A percentile compares a stretch with the other conserved stretches of the same genome.
Evolutionary conservation across 1,140 invertebrate genomes (phyloP).

Genomic region (Drosophila nannoptera): DNA sequence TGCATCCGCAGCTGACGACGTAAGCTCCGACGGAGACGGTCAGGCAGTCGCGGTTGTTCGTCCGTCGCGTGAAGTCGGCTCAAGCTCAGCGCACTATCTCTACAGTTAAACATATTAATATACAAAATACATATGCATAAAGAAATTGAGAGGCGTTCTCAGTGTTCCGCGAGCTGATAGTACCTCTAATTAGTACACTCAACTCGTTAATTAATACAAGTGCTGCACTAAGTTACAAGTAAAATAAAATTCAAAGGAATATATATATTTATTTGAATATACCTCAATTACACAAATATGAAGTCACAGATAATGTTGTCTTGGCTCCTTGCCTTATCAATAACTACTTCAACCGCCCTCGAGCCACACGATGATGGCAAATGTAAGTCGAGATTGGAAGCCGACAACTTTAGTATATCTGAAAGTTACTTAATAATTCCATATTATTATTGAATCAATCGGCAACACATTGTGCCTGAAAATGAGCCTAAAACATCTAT

Average conservation of each 20-base stretch:
- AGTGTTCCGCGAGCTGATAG: constrained; percentile 18
- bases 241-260: constrained; percentile 14
- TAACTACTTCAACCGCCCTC: constrained; percentile 32
- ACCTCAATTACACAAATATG: constrained; percentile 35
- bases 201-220: constrained; percentile 10
- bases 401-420: constrained; percentile 5
- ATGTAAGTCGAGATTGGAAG: constrained; percentile 59
- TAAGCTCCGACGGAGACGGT: constrained; percentile 30
- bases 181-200: constrained; percentile 25
- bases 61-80: constrained; percentile 55
- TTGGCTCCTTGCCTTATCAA: constrained; percentile 53
- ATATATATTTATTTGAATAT: neutral
- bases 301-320: constrained; percentile 36
- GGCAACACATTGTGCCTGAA: too few relatives aligned
- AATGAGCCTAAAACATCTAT: too few relatives aligned
- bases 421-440: too few relatives aligned
- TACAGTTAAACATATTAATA: constrained; percentile 1
- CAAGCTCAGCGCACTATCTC: constrained; percentile 7
- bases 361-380: constrained; percentile 67
- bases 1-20: constrained; percentile 28
- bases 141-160: constrained; percentile 36
- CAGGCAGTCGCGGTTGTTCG: constrained; percentile 61
- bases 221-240: constrained; percentile 13
- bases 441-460: too few relatives aligned
- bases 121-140: constrained; percentile 8